phyloP scores from a whole-genome alignment of 2,888 invertebrate species.

The Acrobasis repandana region DNA sequence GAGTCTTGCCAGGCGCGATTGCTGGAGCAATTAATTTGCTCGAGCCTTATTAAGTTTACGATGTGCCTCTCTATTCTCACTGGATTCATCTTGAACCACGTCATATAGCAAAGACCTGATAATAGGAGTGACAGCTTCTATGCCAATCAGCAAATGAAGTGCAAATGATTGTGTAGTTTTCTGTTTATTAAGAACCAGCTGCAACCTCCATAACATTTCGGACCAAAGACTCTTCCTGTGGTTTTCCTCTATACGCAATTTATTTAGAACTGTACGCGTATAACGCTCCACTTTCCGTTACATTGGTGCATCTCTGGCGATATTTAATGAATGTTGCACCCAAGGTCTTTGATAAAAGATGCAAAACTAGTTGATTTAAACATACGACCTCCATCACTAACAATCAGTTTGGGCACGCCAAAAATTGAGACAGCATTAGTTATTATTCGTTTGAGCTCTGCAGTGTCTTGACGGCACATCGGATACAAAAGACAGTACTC shows the following conservation, averaged over 20 bases:
- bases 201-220: background rate
- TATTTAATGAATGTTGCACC: background rate
- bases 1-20: background rate
- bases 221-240: background rate
- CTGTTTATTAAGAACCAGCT: slow-evolving; percentile 4
- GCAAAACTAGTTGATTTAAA: background rate
- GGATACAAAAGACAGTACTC: slow-evolving; percentile 10
- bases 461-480: background rate
- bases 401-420: slow-evolving; percentile 6
- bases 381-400: slow-evolving; percentile 1
- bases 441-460: background rate
- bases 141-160: background rate
- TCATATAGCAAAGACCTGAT: background rate
- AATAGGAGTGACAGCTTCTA: slow-evolving; percentile 17
- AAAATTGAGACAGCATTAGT: background rate
- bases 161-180: slow-evolving; percentile 5
- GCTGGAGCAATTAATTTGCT: background rate
- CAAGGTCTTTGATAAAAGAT: background rate
- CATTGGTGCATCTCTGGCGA: slow-evolving; percentile 6
- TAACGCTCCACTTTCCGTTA: slow-evolving; percentile 5
- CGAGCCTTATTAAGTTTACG: background rate
- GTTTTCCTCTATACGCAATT: background rate
- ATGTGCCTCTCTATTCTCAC: background rate
- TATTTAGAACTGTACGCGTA: background rate
- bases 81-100: background rate